Percentiles rank a stretch among this genome's conserved stretches.
Evolutionary conservation across 2,113 vertebrate species (phyloP).

Genomic region (Prionailurus bengalensis): DNA sequence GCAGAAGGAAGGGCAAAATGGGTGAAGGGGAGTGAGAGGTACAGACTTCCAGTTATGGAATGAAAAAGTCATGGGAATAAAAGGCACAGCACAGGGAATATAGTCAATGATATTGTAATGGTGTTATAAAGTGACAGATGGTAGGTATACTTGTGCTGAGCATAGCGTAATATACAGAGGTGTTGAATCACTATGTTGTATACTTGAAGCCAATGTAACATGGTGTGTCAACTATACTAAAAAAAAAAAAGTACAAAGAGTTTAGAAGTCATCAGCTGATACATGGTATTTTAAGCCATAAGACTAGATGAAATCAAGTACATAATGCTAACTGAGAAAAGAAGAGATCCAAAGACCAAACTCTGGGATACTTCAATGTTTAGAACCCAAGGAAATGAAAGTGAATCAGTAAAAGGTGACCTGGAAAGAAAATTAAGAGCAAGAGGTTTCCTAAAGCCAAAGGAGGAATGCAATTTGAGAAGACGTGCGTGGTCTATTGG

Average conservation of each 20-base stretch:
- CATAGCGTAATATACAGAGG: background rate
- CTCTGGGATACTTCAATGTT: background rate
- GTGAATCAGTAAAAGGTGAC: background rate
- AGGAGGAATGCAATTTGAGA: slow-evolving; percentile 9
- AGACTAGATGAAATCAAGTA: background rate
- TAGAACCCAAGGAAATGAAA: slow-evolving; percentile 39
- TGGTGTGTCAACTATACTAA: background rate
- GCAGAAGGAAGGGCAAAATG: background rate
- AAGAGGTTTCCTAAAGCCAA: background rate
- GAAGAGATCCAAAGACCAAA: background rate
- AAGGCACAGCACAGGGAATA: background rate
- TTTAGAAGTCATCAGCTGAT: background rate
- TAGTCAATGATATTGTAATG: background rate
- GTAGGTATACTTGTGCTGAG: background rate
- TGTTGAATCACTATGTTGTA: background rate
- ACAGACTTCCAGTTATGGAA: background rate
- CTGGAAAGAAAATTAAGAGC: background rate
- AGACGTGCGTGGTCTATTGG: background rate
- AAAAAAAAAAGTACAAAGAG: background rate
- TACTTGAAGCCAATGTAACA: background rate
- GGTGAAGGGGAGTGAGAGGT: background rate
- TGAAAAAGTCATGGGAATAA: background rate
- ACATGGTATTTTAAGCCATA: slow-evolving; percentile 1
- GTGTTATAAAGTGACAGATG: background rate
- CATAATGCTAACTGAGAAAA: background rate